Base-by-base conservation (phyloP, 2,113 vertebrate species). In the Brachionichthys hirsutus region DNA sequence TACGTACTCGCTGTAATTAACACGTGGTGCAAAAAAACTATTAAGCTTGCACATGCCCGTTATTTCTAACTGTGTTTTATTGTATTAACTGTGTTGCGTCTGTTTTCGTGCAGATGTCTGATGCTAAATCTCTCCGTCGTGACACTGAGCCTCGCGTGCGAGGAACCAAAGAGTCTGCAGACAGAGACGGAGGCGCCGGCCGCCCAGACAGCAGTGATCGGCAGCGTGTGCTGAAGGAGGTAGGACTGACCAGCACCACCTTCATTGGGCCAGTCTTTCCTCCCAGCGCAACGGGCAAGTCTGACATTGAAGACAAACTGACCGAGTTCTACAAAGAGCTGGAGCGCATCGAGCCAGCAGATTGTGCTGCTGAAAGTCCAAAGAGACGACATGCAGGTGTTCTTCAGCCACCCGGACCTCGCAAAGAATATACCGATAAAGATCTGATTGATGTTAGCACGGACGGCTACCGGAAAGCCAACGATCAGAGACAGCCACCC, bases 241-340 rank as follows among this genome's bases (percentile, higher is more conserved):
- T 90, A 11, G 82, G 83, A 14, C 16, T 79, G 66, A 90, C 87
- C 58, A 92, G 91, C 78, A 52, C 66, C 19, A 43, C 71, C 5
- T 92, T 92, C 53, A 92, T 91, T 6, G 90, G 90, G 6, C 89
- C 90, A 12, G 35, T 69, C 3, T 82, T 83, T 62, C 85, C 80
- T 46, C 70, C 82, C 4, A 1, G 24, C 13, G 12, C 42, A 18
- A 4, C 12, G 9, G n/a, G 20, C 2, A 57, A 77, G 24, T 5
- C 48, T 2, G 53, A 81, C 16, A 48, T 91, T 4, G 88, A 92
- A 36, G 70, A 89, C 38, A 67, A 87, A 2, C 75, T 92, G 52
- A 87, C 53, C 18, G 81, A 89, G 44, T 92, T 92, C 67, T 92
- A 92, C 70, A 89, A 85, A 83, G 91, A 92, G 67, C 83, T 92